Conservation (phyloP, 2,797 vertebrate genomes). For the Simalia tracyae region DNA sequence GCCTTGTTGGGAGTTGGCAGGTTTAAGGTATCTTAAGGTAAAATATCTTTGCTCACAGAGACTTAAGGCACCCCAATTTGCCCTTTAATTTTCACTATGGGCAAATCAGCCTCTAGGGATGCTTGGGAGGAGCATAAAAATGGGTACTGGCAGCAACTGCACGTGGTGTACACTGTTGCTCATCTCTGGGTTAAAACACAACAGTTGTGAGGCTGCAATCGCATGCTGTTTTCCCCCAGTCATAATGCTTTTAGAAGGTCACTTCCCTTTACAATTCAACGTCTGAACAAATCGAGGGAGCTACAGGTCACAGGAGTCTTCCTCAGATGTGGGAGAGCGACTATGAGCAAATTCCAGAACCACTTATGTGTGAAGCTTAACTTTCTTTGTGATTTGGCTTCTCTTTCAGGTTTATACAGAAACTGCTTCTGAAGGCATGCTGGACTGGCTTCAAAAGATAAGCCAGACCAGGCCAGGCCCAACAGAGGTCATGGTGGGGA, state of each 20-base stretch:
- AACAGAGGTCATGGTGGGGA: accelerated
- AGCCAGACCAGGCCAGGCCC: background rate
- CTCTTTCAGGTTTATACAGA: background rate
- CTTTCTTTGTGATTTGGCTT: background rate
- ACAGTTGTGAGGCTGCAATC: background rate
- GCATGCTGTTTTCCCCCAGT: background rate
- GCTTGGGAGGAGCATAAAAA: background rate
- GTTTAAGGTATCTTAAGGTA: background rate
- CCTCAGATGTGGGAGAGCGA: too few species aligned
- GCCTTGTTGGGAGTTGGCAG: background rate
- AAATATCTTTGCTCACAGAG: background rate
- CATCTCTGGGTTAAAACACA: background rate
- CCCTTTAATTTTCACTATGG: background rate
- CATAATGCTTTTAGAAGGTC: background rate
- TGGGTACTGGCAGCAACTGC: background rate
- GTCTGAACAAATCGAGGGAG: background rate
- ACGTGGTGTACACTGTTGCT: background rate
- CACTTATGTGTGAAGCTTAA: background rate
- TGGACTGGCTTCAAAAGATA: background rate
- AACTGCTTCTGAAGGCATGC: background rate
- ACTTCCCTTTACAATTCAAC: too few species aligned
- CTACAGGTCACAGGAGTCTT: too few species aligned
- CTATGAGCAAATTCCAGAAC: background rate
- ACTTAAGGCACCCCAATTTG: background rate
- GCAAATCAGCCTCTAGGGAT: background rate